Conservation (phyloP, 2,797 vertebrate species). For the Onychomys arenicola region DNA sequence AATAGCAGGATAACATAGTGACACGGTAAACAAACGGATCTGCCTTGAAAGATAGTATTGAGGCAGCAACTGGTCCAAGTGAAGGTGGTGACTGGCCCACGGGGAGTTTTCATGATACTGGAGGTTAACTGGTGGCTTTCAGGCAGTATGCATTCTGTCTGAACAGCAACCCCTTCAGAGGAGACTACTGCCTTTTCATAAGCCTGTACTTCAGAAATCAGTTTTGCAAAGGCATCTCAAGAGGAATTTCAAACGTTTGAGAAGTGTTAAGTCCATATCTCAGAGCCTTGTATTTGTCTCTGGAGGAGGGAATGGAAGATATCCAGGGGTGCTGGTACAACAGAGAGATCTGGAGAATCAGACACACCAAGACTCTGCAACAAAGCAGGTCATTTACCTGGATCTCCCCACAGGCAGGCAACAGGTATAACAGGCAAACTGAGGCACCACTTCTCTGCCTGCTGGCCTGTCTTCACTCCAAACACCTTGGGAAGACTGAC, state of each 20-base stretch:
- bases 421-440: neutral
- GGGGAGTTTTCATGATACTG: slow-evolving; percentile 36
- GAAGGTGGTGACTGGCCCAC: neutral
- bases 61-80: neutral
- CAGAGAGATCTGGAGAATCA: neutral
- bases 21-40: slow-evolving; percentile 42
- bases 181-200: slow-evolving; percentile 21
- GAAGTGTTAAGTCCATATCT: neutral
- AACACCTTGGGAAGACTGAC: neutral
- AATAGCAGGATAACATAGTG: neutral
- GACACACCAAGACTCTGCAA: neutral
- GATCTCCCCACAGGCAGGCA: neutral
- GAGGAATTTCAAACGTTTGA: neutral
- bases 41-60: neutral
- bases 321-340: neutral
- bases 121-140: neutral
- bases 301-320: neutral
- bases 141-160: neutral
- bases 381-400: neutral
- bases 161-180: neutral
- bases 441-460: neutral
- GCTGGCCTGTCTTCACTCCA: neutral
- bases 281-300: slow-evolving; percentile 10
- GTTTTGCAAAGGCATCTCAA: slow-evolving; percentile 27
- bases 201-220: neutral